Evolutionary conservation across 2,113 vertebrate genomes (phyloP), one percentile per base, ranked within the genome.

Genomic region (Kryptolebias marmoratus): DNA sequence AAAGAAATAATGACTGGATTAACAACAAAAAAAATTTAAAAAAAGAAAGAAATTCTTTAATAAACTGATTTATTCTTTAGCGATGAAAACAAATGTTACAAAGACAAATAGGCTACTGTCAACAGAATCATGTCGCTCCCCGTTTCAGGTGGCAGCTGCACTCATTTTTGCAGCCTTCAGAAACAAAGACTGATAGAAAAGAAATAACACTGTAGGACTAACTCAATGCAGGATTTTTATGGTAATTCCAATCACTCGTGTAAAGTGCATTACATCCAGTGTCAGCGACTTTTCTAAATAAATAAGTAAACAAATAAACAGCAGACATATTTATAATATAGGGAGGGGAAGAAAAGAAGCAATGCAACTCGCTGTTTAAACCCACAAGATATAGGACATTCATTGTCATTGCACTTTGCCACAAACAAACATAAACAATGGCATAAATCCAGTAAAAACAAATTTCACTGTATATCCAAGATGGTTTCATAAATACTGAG

Each of bases 331-430:
- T 85, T 82, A 87, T 80, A 87, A 80, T 68, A 83, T 68, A 79
- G 71, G 76, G 61, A 84, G 15, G 13, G 16, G n/a, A 4, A 75
- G 62, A 81, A 56, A 84, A 88, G 48, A 71, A 76, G 77, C 83
- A 83, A 85, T 89, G 53, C n/a, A 61, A 72, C 28, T 71, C 64
- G 39, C 39, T 42, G 39, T 42, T 42, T 42, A 42, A 42, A 74
- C 62, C 62, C 4, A 73, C 57, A 84, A 80, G 83, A 81, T 58
- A 77, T 86, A 22, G 39, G 39, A 91, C 87, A 94, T 92, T 94
- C 95, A 96, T 95, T 95, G 94, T 95, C 96, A 97, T 97, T 98
- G 97, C 97, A 98, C 96, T 92, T 97, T 92, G 96, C 96, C 96
- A 96, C 93, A 95, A 93, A 95, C 39, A 42, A 70, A 93, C 88